Evolutionary conservation across 2,888 invertebrate species (phyloP), one percentile per base, ranked within the genome.

Genomic region (Clanis bilineata): DNA sequence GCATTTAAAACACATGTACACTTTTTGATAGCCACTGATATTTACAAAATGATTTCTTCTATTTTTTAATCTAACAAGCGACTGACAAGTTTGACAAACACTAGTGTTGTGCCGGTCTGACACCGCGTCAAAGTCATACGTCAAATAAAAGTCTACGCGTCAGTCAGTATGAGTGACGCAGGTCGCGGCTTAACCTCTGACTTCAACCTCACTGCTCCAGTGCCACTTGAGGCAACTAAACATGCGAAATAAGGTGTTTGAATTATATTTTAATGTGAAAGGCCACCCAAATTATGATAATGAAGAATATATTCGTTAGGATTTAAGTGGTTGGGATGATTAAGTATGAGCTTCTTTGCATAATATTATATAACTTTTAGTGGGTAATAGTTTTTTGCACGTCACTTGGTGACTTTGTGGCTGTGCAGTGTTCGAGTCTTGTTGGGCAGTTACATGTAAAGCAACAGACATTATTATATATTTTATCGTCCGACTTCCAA

Each of bases 71-170:
- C 18, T 41, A 41, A 41, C 41, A 41, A 41, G 41, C 41, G 18
- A 7, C 41, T 41, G 41, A 18, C 51, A 51, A 12, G 23, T 47
- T 21, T 22, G 41, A 32, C 47, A 25, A 38, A 36, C 45, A 55
- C 59, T 51, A 57, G 64, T 65, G 66, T 60, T 60, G 64, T 63
- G 21, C 68, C 41, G 41, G 18, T 23, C 60, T 62, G 69, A 70
- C 70, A 64, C 65, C 64, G 65, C 68, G 69, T 69, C 69, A 65
- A 64, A 63, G 64, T 59, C 61, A 65, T 58, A 68, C 70, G 70
- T 73, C 73, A 68, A 70, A 51, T 51, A 72, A 62, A 69, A 70
- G 69, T 73, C 72, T 72, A 70, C 67, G 68, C 67, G 62, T 59
- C 62, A 66, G 74, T 70, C 66, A 44, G 10, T 21, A 3, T 51